Base-by-base conservation (phyloP, 1,140 invertebrate species). In the Phymorhynchus buccinoides region DNA sequence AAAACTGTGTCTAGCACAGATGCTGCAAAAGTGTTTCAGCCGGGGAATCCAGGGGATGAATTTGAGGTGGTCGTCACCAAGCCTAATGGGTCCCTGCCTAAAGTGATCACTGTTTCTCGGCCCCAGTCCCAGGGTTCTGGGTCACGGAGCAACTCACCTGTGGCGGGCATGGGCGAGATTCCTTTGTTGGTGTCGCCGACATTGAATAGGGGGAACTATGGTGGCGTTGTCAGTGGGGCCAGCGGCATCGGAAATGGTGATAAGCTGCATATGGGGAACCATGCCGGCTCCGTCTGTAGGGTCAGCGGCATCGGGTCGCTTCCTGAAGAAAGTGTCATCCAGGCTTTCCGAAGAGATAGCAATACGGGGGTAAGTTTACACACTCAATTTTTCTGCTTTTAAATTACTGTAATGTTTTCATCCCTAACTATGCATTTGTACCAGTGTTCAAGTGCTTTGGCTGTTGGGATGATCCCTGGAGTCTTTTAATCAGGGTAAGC, bases 61-160 rank as follows among this genome's bases (percentile, higher is more conserved):
- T 88, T 87, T 32, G 84, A 87, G 18, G 41, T 88, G 73, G 42
- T 89, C 35, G 52, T 90, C 56, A 87, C 62, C 79, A 83, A 88
- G 62, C 37, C 77, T 16, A 79, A 85, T 30, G 71, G 87, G 22
- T 39, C 83, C 0, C 85, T 82, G 30, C 81, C 84, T 27, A 85
- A 86, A 22, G 48, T 87, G 12, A 85, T 86, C 27, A 52, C 85
- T 30, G 85, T 52, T 75, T 30, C 48, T 4, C 32, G 68, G 12
- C 44, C 80, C 44, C 41, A 41, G 48, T 62, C 85, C 66, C 56
- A 39, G 9, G 75, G 52, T 16, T 39, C 80, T 39, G 1, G n/a
- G n/a, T 71, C 66, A n/a, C 81, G 66, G 22, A 83, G 81, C 41
- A 44, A 66, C 16, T 83, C 81, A 1, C 81, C 81, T 27, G 81